phyloP scores from a whole-genome alignment of 2,113 vertebrate genomes.

The Excalfactoria chinensis region DNA sequence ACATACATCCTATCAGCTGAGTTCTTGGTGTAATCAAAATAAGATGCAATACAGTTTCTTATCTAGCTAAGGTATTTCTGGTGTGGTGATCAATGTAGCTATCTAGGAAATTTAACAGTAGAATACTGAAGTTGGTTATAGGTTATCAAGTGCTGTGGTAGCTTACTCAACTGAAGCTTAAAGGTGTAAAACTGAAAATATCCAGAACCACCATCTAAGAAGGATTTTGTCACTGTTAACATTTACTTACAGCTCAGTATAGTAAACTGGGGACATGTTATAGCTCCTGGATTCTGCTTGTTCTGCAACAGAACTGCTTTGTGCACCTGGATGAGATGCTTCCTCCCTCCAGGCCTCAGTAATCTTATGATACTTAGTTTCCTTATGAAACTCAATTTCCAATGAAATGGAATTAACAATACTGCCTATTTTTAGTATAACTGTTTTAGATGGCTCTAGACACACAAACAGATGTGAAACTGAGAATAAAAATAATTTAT shows the following conservation, averaged over 20 bases:
- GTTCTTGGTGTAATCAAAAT: background rate
- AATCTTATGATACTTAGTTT: background rate
- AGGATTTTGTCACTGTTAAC: background rate
- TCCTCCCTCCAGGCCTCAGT: background rate
- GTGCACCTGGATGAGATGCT: background rate
- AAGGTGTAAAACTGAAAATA: conserved; percentile 9
- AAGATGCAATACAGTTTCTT: background rate
- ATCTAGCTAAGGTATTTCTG: background rate
- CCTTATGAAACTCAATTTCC: conserved; percentile 22
- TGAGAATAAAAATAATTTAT: conserved; percentile 30
- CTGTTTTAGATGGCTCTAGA: conserved; percentile 21
- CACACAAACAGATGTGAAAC: conserved; percentile 19
- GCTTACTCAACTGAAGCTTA: background rate
- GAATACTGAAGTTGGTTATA: conserved; percentile 1
- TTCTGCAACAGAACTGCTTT: background rate
- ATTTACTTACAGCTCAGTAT: background rate
- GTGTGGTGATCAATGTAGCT: background rate
- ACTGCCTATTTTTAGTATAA: background rate
- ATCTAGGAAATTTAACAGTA: background rate
- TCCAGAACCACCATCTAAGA: background rate
- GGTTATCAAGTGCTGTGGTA: background rate
- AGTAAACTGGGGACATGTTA: background rate
- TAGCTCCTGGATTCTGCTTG: background rate
- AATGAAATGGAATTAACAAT: conserved; percentile 31
- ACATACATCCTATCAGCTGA: background rate